These are phyloP conservation scores for Clupea harengus DNA, from an alignment of 2,113 vertebrate species.

Conservation along the genomic window DNA sequence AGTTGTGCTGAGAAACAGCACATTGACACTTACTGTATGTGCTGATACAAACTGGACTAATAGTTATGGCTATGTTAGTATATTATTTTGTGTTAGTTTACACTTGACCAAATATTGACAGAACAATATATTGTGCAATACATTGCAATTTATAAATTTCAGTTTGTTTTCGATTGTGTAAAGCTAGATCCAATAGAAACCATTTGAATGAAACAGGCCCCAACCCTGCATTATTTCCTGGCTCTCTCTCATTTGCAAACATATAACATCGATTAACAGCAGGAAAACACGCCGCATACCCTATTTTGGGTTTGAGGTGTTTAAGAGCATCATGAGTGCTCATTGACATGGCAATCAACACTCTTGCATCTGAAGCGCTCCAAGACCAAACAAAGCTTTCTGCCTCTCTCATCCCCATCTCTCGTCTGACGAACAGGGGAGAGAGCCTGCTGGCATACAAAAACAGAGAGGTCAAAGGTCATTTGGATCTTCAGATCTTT, in stretches of 20 bases:
- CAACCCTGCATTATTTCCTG: no score
- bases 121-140: no score
- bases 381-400: not conserved
- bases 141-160: no score
- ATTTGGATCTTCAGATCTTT: not conserved
- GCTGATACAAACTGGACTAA: not conserved
- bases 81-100: no score
- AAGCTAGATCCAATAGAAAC: no score
- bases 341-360: not conserved
- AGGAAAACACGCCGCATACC: not conserved
- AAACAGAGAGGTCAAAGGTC: not conserved
- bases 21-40: no score
- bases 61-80: no score
- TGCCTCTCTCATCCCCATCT: not conserved
- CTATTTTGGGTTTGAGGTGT: not conserved
- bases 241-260: not conserved
- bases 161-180: no score
- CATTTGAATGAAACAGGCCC: no score
- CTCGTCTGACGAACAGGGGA: not conserved
- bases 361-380: not conserved
- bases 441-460: not conserved
- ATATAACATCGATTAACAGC: not conserved
- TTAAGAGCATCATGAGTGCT: not conserved
- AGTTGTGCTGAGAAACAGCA: no score
- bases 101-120: no score